Base-by-base conservation (phyloP, 2,888 invertebrate species). In the Protodeltote pygarga region DNA sequence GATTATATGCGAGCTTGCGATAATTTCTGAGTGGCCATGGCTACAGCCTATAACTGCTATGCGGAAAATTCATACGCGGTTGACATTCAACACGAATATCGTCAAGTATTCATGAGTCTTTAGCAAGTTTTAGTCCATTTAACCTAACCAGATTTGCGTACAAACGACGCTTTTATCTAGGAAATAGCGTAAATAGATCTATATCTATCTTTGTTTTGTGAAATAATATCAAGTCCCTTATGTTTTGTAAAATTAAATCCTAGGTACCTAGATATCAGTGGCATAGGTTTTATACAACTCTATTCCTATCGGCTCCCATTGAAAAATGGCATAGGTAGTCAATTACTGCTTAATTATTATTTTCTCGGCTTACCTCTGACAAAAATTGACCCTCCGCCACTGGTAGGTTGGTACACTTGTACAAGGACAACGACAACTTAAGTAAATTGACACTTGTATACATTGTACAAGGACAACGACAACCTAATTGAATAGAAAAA, bases 21-120 rank as follows among this genome's bases (percentile, higher is more conserved):
- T 37, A 8, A 17, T 25, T 37, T 62, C 19, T 27, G 15, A 33
- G 17, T 21, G 29, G 2, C 64, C 37, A 9, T 46, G 57, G 13
- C 9, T 11, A 8, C 15, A 27, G 35, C 25, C 9, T 11, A 8
- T 13, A 27, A 25, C 25, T 25, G 25, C 38, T 57, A 38, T 31
- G 55, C 48, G 64, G 55, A 55, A 34, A 63, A 39, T 25, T 24
- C 1, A 5, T n/a, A 10, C 16, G 3, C n/a, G 21, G 37, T 34
- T 25, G 28, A 45, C 57, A 54, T 54, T 45, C 37, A 33, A 55
- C 17, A 9, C 6, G n/a, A 24, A 38, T 27, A n/a, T 27, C 19
- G 4, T 2, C 6, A 20, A 1, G 5, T 19, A 4, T 20, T 5
- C 5, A 16, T 2, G 2, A 27, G 31, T 3, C 2, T n/a, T n/a